Conservation (phyloP, 2,113 vertebrate species). For the Anoplopoma fimbria region DNA sequence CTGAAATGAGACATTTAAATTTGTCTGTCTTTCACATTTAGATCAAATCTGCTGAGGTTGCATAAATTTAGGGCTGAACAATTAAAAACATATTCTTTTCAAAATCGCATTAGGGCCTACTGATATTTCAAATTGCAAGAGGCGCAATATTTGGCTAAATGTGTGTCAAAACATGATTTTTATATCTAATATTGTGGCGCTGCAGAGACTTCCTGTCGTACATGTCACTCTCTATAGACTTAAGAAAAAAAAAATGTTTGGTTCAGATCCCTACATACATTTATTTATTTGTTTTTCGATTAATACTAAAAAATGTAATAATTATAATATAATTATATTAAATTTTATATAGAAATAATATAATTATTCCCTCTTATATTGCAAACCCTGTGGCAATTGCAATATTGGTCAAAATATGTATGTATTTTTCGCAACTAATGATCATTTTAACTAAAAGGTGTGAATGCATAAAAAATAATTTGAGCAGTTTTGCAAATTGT, state of each 20-base stretch:
- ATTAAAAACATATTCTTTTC: not conserved
- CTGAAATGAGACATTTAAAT: constrained; percentile 35
- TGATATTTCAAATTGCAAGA: not conserved
- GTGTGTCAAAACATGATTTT: not conserved
- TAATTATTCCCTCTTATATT: no score
- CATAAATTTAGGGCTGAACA: not conserved
- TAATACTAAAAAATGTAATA: not conserved
- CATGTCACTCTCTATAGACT: no score
- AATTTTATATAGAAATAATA: no score
- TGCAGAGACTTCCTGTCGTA: no score
- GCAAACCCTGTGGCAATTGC: no score
- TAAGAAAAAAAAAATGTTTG: no score
- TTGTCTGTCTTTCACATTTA: constrained; percentile 5
- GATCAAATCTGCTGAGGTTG: constrained; percentile 16
- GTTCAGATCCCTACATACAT: no score
- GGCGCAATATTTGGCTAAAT: not conserved
- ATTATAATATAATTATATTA: not conserved
- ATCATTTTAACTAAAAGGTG: constrained; percentile 6
- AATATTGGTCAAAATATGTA: no score
- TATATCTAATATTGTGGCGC: not conserved
- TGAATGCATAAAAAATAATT: not conserved
- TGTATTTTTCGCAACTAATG: not conserved
- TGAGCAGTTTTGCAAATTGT: constrained; percentile 11
- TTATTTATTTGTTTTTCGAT: no score
- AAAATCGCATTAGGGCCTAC: not conserved